A percentile compares a stretch with the other conserved stretches of the same genome.
Conservation (phyloP, 2,888 invertebrate species). For the Agrotis exclamationis region DNA sequence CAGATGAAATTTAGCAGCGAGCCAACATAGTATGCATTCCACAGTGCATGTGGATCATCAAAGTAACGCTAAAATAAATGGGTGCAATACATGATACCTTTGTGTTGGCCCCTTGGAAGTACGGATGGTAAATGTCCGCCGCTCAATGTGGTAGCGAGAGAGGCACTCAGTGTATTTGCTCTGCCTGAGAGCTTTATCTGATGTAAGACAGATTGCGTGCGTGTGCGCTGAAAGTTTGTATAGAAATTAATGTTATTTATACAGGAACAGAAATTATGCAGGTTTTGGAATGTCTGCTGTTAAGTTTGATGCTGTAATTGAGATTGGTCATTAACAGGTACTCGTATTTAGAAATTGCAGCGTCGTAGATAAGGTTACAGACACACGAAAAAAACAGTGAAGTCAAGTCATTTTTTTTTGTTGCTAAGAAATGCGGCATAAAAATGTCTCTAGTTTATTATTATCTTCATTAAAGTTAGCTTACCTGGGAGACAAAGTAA, state of each 20-base stretch:
- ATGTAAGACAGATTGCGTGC: slow-evolving; percentile 48
- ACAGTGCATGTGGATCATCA: slow-evolving; percentile 71
- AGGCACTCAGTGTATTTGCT: slow-evolving; percentile 60
- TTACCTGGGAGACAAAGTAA: slow-evolving; percentile 1
- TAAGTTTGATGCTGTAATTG: background rate
- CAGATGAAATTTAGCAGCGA: slow-evolving; percentile 79
- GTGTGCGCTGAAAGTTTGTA: slow-evolving; percentile 6
- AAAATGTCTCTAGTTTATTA: background rate
- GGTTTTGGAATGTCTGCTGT: background rate
- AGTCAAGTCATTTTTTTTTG: background rate
- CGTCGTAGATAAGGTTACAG: background rate
- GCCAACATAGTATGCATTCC: slow-evolving; percentile 79
- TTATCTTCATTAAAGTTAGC: background rate
- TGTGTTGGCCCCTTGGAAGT: slow-evolving; percentile 39
- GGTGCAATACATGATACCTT: slow-evolving; percentile 52
- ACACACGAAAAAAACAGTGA: background rate
- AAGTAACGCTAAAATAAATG: slow-evolving; percentile 76
- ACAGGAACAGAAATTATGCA: slow-evolving; percentile 7
- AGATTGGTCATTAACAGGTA: background rate
- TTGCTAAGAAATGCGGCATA: background rate
- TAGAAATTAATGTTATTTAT: slow-evolving; percentile 22
- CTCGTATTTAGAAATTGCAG: background rate
- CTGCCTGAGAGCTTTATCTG: slow-evolving; percentile 56
- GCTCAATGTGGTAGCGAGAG: slow-evolving; percentile 50
- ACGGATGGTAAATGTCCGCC: slow-evolving; percentile 55